These are phyloP conservation scores for Myrmophylax atrothorax DNA, from an alignment of 2,113 vertebrate species.

Conservation along the genomic window DNA sequence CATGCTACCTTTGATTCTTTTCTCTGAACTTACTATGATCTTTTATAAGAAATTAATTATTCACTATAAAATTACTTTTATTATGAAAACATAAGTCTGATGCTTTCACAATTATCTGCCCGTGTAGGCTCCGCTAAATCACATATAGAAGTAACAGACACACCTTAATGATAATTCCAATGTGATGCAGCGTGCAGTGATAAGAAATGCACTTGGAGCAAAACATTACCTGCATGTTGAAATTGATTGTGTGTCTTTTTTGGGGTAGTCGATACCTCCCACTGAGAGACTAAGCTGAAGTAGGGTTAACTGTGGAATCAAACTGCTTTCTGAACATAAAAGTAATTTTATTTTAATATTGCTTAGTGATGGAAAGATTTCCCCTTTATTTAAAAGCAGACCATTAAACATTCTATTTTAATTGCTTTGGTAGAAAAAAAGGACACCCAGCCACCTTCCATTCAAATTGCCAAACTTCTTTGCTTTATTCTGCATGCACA, in stretches of 20 bases:
- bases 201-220: neutral
- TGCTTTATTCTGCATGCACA: neutral
- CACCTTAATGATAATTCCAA: neutral
- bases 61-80: neutral
- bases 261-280: neutral
- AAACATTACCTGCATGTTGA: neutral
- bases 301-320: neutral
- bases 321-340: neutral
- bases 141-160: neutral
- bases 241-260: neutral
- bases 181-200: neutral
- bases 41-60: neutral
- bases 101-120: neutral
- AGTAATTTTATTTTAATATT: neutral
- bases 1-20: neutral
- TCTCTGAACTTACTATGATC: neutral
- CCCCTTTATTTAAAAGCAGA: neutral
- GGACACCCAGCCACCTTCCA: neutral
- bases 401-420: neutral
- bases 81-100: neutral
- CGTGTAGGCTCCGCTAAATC: neutral
- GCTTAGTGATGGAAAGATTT: neutral
- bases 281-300: neutral
- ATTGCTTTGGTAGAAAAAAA: neutral
- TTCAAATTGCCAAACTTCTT: neutral